phyloP scores from a whole-genome alignment of 64 coral and sea anemone species.

The Pocillopora damicornis region DNA sequence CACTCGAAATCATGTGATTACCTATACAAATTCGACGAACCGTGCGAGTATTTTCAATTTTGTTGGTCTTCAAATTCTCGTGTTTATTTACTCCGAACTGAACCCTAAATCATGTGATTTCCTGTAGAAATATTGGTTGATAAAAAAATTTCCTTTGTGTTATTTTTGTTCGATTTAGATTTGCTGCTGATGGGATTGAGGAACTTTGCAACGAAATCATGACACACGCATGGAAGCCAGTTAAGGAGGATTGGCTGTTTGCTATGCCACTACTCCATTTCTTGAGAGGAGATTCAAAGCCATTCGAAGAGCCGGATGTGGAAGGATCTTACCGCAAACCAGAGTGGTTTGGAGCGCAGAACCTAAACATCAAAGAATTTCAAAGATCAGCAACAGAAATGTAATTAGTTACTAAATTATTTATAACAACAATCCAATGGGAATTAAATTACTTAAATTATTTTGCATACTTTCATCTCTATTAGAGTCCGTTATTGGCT shows the following conservation, averaged over 20 bases:
- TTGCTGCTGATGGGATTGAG: background rate
- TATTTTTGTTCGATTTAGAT: background rate
- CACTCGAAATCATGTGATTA: too few relatives aligned
- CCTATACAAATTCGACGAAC: too few relatives aligned
- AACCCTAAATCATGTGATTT: too few relatives aligned
- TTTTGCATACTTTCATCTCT: too few relatives aligned
- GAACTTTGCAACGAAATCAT: background rate
- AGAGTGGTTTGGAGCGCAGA: conserved; percentile 8
- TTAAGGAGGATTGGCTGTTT: conserved; percentile 9
- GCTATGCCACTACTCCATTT: conserved; percentile 55
- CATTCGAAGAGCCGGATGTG: conserved; percentile 39
- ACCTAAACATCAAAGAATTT: background rate
- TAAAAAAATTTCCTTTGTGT: background rate
- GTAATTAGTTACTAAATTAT: too few relatives aligned
- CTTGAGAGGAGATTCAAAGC: conserved; percentile 35
- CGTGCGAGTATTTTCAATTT: too few relatives aligned
- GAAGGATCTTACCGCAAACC: background rate
- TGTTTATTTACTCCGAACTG: too few relatives aligned
- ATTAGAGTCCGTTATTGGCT: too few relatives aligned
- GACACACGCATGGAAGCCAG: background rate
- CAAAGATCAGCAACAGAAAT: conserved; percentile 3
- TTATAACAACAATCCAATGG: too few relatives aligned
- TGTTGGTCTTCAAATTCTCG: too few relatives aligned
- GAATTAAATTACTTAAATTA: too few relatives aligned
- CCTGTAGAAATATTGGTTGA: too few relatives aligned